These are phyloP conservation scores for Meloe dianella DNA, from an alignment of 2,888 invertebrate genomes.

Conservation along the genomic window DNA sequence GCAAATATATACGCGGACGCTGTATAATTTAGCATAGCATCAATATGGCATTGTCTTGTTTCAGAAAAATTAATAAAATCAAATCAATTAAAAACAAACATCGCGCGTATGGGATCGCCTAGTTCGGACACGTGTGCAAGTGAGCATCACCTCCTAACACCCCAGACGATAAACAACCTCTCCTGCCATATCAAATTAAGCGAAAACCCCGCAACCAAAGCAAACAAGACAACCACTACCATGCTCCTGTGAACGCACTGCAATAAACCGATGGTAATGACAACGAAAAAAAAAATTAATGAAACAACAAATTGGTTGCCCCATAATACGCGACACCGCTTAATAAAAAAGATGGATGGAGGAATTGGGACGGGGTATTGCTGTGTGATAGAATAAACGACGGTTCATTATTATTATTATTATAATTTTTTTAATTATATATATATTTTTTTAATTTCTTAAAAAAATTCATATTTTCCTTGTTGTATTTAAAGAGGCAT, in stretches of 20 bases:
- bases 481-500: slow-evolving; percentile 46
- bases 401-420: slow-evolving; percentile 24
- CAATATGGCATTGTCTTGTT: slow-evolving; percentile 32
- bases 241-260: slow-evolving; percentile 58
- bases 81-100: slow-evolving; percentile 30
- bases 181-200: neutral
- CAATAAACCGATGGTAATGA: slow-evolving; percentile 10
- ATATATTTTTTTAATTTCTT: neutral
- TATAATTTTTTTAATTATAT: slow-evolving; percentile 11
- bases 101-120: slow-evolving; percentile 54
- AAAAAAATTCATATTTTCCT: slow-evolving; percentile 6
- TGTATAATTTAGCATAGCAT: slow-evolving; percentile 16
- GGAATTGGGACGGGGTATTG: slow-evolving; percentile 49
- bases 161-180: slow-evolving; percentile 26
- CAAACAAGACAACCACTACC: slow-evolving; percentile 37
- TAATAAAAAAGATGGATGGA: slow-evolving; percentile 47
- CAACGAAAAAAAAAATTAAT: neutral
- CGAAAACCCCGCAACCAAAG: neutral
- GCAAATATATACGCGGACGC: slow-evolving; percentile 7
- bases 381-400: slow-evolving; percentile 33
- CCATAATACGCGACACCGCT: slow-evolving; percentile 28
- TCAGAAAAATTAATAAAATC: slow-evolving; percentile 25
- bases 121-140: slow-evolving; percentile 55
- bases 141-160: slow-evolving; percentile 40
- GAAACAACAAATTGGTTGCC: neutral